phyloP scores from a whole-genome alignment of 1,140 invertebrate species.

The Apis cerana region DNA sequence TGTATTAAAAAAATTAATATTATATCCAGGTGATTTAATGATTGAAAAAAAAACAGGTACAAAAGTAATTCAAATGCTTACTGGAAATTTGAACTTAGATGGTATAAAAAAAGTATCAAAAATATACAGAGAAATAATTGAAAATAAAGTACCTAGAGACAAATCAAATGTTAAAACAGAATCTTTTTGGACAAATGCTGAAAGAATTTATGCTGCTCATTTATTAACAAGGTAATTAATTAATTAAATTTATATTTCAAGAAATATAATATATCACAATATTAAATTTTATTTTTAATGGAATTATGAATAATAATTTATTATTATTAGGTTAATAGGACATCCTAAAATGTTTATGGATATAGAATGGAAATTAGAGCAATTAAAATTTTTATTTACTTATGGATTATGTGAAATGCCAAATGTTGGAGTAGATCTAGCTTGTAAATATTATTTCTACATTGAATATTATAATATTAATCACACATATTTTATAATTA shows the following conservation, averaged over 20 bases:
- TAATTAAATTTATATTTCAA: neutral
- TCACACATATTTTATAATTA: constrained; percentile 4
- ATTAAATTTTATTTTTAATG: neutral
- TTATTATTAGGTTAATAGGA: constrained; percentile 81
- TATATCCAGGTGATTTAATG: constrained; percentile 86
- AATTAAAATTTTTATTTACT: constrained; percentile 85
- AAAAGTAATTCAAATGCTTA: constrained; percentile 84
- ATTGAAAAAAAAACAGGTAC: constrained; percentile 87
- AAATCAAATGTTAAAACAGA: constrained; percentile 75
- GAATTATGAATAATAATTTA: constrained; percentile 4
- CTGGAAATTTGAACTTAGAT: constrained; percentile 82
- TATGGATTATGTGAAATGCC: constrained; percentile 84
- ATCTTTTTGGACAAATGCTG: constrained; percentile 85
- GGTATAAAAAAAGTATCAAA: constrained; percentile 84
- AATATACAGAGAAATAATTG: constrained; percentile 83
- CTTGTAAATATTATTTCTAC: constrained; percentile 78
- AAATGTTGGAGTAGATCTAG: constrained; percentile 82
- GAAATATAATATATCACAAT: neutral
- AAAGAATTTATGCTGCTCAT: constrained; percentile 85
- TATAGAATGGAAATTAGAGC: constrained; percentile 84
- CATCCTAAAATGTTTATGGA: constrained; percentile 83
- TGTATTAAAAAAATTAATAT: constrained; percentile 84
- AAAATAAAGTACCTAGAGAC: constrained; percentile 79
- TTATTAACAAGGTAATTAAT: constrained; percentile 81
- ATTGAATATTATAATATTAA: constrained; percentile 15